A percentile compares a stretch with the other conserved stretches of the same genome.
These are phyloP conservation scores for Phymatocera aterrima DNA, from an alignment of 2,888 invertebrate genomes.

Conservation along the genomic window DNA sequence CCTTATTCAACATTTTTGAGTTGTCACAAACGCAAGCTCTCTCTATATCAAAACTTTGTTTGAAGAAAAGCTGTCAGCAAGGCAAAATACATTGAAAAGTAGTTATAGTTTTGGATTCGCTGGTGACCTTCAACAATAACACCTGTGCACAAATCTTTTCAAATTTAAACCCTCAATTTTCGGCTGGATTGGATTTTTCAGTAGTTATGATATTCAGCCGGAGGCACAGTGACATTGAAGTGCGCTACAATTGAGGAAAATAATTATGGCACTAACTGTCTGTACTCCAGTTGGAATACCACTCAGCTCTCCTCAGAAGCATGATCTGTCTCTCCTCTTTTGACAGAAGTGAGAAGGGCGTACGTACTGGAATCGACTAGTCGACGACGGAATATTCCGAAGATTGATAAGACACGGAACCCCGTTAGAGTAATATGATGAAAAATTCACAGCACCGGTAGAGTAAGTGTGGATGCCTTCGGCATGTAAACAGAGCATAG, in stretches of 20 bases:
- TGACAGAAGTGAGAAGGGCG: background rate
- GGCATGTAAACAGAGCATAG: conserved; percentile 20
- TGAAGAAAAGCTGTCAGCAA: too few species aligned
- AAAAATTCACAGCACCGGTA: conserved; percentile 29
- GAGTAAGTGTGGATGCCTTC: conserved; percentile 23
- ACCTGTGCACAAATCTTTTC: background rate
- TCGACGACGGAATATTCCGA: background rate
- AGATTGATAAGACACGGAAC: conserved; percentile 21
- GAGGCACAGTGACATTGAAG: background rate
- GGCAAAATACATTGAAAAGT: too few species aligned
- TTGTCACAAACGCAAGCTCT: too few species aligned
- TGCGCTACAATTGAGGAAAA: background rate
- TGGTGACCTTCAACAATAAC: background rate
- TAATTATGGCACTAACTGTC: background rate
- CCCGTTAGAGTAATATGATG: conserved; percentile 13
- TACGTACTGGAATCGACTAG: background rate
- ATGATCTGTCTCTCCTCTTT: background rate
- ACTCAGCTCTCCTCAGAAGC: background rate
- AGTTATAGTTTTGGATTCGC: too few species aligned
- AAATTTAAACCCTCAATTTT: background rate
- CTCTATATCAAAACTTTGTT: too few species aligned
- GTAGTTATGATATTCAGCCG: background rate
- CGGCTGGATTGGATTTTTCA: background rate
- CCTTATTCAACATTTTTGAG: too few species aligned
- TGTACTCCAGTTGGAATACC: background rate